Evolutionary conservation across 2,888 invertebrate species (phyloP).

Genomic region (Eupithecia insigniata): DNA sequence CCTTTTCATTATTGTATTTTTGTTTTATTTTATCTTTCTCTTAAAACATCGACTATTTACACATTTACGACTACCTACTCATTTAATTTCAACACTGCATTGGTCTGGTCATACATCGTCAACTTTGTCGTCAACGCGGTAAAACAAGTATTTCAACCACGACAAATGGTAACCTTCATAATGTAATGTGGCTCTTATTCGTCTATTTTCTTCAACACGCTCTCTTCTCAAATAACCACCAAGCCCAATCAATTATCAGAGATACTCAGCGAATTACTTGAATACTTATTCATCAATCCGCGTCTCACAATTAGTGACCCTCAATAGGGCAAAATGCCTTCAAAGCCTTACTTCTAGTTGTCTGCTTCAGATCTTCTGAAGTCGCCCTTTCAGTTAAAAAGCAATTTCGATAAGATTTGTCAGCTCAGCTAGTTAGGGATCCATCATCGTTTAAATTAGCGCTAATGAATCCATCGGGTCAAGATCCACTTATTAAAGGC

Average conservation of each 20-base stretch:
- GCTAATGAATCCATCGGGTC: constrained; percentile 40
- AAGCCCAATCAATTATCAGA: background rate
- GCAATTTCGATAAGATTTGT: constrained; percentile 31
- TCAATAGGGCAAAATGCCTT: background rate
- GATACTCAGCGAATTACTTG: background rate
- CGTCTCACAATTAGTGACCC: background rate
- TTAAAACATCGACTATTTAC: no score
- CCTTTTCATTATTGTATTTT: no score
- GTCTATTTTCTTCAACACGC: background rate
- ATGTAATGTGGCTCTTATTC: background rate
- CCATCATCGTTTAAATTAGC: constrained; percentile 38
- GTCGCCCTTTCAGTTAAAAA: constrained; percentile 27
- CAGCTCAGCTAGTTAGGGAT: constrained; percentile 34
- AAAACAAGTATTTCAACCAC: no score
- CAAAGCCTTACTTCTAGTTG: constrained; percentile 6
- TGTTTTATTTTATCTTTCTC: no score
- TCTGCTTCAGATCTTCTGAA: constrained; percentile 4
- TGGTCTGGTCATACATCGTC: no score
- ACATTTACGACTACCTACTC: no score
- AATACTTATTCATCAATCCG: constrained; percentile 4
- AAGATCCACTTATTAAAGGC: constrained; percentile 41
- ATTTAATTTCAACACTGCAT: no score
- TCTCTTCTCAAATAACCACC: no score
- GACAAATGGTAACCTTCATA: no score
- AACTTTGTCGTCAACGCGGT: no score